Conservation (phyloP, 2,797 vertebrate genomes). For the Etheostoma perlongum region DNA sequence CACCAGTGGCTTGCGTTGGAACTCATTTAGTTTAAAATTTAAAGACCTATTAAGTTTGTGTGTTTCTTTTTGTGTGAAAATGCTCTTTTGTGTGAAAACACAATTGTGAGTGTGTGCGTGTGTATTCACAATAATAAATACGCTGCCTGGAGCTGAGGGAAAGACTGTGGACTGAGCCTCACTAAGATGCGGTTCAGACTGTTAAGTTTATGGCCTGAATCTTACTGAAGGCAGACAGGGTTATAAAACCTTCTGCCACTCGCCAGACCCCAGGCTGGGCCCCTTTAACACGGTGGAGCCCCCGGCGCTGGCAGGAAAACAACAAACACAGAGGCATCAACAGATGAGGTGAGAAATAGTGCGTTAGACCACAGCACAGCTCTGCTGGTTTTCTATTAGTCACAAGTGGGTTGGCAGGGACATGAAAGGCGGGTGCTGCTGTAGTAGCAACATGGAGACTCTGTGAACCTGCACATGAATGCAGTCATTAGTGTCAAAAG, state of each 20-base stretch:
- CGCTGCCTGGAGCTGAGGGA: conserved; percentile 58
- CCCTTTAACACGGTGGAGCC: conserved; percentile 57
- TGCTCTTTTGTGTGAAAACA: conserved; percentile 28
- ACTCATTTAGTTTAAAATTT: conserved; percentile 61
- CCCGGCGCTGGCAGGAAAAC: conserved; percentile 56
- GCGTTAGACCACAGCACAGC: conserved; percentile 50
- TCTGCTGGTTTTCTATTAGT: conserved; percentile 43
- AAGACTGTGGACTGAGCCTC: conserved; percentile 54
- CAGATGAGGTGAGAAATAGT: conserved; percentile 66
- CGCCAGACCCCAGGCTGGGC: conserved; percentile 65
- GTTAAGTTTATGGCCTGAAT: conserved; percentile 77
- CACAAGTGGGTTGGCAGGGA: conserved; percentile 38
- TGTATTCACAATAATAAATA: conserved; percentile 55
- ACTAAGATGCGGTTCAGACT: conserved; percentile 76
- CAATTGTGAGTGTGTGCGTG: conserved; percentile 30
- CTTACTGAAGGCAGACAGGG: conserved; percentile 72
- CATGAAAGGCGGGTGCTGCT: conserved; percentile 10
- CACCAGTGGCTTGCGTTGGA: conserved; percentile 50
- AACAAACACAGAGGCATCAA: conserved; percentile 23
- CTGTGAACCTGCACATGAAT: background rate
- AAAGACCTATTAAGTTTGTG: conserved; percentile 48
- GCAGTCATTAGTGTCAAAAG: background rate
- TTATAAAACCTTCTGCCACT: conserved; percentile 66
- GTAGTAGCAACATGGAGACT: background rate
- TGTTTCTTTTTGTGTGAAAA: conserved; percentile 31